Percentiles rank a stretch among this genome's conserved stretches.
Evolutionary conservation across 2,113 vertebrate genomes (phyloP).

Genomic region (Brachypodius melanocephalos): DNA sequence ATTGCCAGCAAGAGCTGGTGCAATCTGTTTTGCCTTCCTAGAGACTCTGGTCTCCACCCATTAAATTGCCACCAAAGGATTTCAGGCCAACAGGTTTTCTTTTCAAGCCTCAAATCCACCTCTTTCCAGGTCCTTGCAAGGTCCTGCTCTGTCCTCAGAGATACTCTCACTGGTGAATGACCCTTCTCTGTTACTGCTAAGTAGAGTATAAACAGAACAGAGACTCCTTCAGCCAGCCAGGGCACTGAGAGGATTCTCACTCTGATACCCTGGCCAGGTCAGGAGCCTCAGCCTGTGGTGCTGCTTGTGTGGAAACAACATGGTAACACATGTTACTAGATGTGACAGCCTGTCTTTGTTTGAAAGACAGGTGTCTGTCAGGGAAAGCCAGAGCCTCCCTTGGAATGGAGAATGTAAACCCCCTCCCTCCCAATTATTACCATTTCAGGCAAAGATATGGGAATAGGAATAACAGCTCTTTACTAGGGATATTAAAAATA

Average conservation of each 20-base stretch:
- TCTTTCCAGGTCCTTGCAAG: neutral
- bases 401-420: too few species aligned
- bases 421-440: too few species aligned
- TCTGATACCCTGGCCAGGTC: neutral
- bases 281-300: neutral
- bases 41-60: neutral
- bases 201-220: neutral
- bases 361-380: too few species aligned
- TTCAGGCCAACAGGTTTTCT: neutral
- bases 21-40: neutral
- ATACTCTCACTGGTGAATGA: neutral
- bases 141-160: neutral
- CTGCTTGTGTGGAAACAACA: neutral
- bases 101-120: neutral
- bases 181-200: neutral
- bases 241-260: accelerated
- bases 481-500: too few species aligned
- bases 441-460: too few species aligned
- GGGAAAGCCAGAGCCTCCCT: too few species aligned
- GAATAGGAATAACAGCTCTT: too few species aligned
- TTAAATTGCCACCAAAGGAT: neutral
- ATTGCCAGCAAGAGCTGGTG: neutral
- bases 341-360: neutral
- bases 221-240: neutral
- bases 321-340: neutral